A percentile compares a stretch with the other conserved stretches of the same genome.
phyloP scores from a whole-genome alignment of 2,797 vertebrate genomes.

The Hippocampus kuda region DNA sequence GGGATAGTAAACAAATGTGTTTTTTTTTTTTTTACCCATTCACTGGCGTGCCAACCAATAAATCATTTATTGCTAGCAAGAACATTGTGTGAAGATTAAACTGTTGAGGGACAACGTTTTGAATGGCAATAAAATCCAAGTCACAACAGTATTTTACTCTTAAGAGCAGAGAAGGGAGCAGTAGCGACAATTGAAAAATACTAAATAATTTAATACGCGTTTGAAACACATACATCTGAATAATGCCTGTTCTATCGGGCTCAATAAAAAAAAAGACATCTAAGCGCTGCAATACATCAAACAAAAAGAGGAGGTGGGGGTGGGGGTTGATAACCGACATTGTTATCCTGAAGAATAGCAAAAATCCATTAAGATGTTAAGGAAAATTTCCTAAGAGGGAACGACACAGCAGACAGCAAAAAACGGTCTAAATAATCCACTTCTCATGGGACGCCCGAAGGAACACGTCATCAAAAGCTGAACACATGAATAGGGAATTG shows the following conservation, averaged over 20 bases:
- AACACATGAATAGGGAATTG: constrained; percentile 31
- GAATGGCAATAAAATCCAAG: neutral
- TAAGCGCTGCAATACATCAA: constrained; percentile 1
- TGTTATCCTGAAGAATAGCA: neutral
- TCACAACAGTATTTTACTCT: constrained; percentile 7
- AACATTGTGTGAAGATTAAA: neutral
- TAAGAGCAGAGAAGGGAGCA: constrained; percentile 2
- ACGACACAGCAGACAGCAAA: neutral
- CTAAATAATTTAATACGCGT: constrained; percentile 3
- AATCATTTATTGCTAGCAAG: constrained; percentile 1
- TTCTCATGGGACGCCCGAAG: neutral
- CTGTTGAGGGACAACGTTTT: neutral
- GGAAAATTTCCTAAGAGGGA: neutral
- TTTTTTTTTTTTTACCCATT: neutral
- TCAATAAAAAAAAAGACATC: constrained; percentile 1
- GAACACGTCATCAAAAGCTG: constrained; percentile 5
- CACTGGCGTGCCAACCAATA: neutral
- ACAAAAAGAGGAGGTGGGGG: neutral
- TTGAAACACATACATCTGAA: constrained; percentile 8
- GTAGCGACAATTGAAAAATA: constrained; percentile 2
- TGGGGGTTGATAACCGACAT: neutral
- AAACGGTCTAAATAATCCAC: constrained; percentile 11
- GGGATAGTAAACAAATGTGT: neutral
- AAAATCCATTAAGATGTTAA: neutral
- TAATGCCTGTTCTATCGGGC: neutral